A percentile compares a stretch with the other conserved stretches of the same genome.
Conservation (phyloP, 2,888 invertebrate genomes). For the Prosopocoilus inquinatus region DNA sequence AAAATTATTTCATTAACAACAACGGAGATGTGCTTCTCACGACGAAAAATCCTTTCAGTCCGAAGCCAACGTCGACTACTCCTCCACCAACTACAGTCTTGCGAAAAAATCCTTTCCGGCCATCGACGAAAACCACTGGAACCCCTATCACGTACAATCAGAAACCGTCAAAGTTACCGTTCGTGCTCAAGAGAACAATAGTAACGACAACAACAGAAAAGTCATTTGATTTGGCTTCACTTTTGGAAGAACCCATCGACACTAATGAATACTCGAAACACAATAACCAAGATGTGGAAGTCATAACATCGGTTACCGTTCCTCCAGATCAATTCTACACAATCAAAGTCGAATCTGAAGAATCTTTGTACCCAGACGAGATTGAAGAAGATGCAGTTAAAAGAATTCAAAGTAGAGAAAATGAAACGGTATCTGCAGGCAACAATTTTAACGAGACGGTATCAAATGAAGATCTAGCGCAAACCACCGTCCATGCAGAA, state of each 20-base stretch:
- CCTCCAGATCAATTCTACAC: slow-evolving; percentile 7
- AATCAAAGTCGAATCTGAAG: background rate
- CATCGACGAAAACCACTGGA: slow-evolving; percentile 33
- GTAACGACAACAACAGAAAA: slow-evolving; percentile 12
- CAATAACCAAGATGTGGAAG: slow-evolving; percentile 17
- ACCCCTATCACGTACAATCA: slow-evolving; percentile 33
- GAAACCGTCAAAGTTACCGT: slow-evolving; percentile 33
- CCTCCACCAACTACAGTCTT: slow-evolving; percentile 35
- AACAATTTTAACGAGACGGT: too few relatives aligned
- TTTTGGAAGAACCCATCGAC: slow-evolving; percentile 17
- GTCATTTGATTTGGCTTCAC: slow-evolving; percentile 11
- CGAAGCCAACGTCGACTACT: slow-evolving; percentile 35
- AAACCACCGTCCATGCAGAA: background rate
- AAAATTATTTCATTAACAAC: slow-evolving; percentile 44
- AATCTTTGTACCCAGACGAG: too few relatives aligned
- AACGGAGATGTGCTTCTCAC: slow-evolving; percentile 44
- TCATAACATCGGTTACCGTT: slow-evolving; percentile 9
- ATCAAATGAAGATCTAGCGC: background rate
- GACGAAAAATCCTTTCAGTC: slow-evolving; percentile 34
- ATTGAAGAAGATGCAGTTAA: too few relatives aligned
- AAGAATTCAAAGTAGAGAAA: too few relatives aligned
- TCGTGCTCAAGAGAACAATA: slow-evolving; percentile 32
- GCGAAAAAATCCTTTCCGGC: slow-evolving; percentile 37
- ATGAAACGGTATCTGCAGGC: too few relatives aligned
- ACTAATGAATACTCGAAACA: slow-evolving; percentile 15